A percentile compares a stretch with the other conserved stretches of the same genome.
Conservation (phyloP, 2,113 vertebrate species). For the Aleadryas rufinucha region DNA sequence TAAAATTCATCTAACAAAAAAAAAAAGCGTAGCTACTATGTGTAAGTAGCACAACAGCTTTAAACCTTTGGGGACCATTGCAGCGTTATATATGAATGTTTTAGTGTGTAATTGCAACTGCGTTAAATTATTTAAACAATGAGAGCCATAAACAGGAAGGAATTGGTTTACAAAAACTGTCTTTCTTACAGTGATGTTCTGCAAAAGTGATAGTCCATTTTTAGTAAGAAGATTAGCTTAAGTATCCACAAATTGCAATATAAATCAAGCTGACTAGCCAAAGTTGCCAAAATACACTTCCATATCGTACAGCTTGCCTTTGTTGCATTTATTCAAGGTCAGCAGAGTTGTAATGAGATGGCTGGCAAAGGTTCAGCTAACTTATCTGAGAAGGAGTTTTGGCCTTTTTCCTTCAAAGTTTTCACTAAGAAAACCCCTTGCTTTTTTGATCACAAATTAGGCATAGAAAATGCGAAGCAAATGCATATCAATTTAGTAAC, state of each 20-base stretch:
- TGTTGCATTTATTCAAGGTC: background rate
- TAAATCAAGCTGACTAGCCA: constrained; percentile 9
- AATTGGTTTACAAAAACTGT: background rate
- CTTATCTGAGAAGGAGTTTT: background rate
- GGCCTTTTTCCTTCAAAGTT: background rate
- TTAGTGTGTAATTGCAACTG: background rate
- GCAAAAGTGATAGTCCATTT: background rate
- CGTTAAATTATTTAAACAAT: constrained; percentile 23
- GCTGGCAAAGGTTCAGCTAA: background rate
- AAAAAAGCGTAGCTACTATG: background rate
- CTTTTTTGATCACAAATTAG: background rate
- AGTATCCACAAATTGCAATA: background rate
- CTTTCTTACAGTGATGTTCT: background rate
- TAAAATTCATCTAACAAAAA: background rate
- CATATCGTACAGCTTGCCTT: background rate
- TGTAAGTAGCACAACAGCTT: background rate
- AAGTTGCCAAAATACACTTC: background rate
- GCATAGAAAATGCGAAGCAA: background rate
- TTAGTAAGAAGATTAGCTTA: background rate
- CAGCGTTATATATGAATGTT: background rate
- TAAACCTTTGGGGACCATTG: background rate
- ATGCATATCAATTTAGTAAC: background rate
- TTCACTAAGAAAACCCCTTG: background rate
- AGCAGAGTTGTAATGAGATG: background rate
- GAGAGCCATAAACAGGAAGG: background rate